These are phyloP conservation scores for Homarus gammarus DNA, from an alignment of 2,888 invertebrate genomes.

Conservation along the genomic window DNA sequence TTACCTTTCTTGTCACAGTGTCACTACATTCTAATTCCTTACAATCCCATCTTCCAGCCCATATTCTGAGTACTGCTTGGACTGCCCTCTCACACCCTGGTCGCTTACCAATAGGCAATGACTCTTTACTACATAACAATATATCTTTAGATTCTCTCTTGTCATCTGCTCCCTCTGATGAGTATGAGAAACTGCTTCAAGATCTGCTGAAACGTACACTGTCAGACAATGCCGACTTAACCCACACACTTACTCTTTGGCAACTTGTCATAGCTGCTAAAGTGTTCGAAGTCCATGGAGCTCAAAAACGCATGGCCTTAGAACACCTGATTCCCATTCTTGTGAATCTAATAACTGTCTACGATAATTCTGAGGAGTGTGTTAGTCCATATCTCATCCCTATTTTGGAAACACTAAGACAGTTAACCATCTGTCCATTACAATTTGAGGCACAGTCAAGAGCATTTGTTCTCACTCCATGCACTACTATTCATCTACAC, in stretches of 20 bases:
- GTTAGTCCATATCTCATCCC: not conserved
- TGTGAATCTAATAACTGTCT: conserved; percentile 18
- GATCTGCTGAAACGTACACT: conserved; percentile 30
- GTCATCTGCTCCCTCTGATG: conserved; percentile 19
- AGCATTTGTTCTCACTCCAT: conserved; percentile 33
- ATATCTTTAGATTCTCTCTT: conserved; percentile 26
- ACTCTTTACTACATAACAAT: not conserved
- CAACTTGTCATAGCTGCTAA: conserved; percentile 26
- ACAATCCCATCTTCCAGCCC: conserved; percentile 17
- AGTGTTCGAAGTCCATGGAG: conserved; percentile 3
- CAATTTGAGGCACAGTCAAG: conserved; percentile 25
- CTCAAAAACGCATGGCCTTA: conserved; percentile 24
- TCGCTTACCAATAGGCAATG: not conserved
- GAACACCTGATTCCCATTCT: conserved; percentile 45
- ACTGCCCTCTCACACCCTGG: conserved; percentile 8
- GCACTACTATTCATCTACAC: conserved; percentile 26
- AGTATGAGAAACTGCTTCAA: conserved; percentile 49
- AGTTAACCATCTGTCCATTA: not conserved
- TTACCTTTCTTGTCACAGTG: conserved; percentile 26
- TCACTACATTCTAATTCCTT: not conserved
- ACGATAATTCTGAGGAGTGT: not conserved
- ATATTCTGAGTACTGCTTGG: conserved; percentile 37
- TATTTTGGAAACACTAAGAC: conserved; percentile 30
- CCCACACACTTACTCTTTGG: conserved; percentile 40
- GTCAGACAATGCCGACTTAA: not conserved